Evolutionary conservation across 2,888 invertebrate genomes (phyloP).

Genomic region (Boloria euphrosyne): DNA sequence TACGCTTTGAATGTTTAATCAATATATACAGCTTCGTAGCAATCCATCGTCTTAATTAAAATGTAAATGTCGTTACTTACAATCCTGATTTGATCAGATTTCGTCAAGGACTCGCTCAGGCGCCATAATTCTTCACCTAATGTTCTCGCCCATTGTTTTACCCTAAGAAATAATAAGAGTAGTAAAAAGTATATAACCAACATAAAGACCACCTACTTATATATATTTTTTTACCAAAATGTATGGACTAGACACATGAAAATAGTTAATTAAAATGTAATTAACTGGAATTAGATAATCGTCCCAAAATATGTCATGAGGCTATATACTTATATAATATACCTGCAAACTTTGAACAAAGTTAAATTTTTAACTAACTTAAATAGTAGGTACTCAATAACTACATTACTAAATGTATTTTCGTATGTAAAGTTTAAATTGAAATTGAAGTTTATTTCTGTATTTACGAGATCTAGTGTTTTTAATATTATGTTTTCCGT

Average conservation of each 20-base stretch:
- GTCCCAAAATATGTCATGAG: too few species aligned
- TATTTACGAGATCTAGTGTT: conserved; percentile 25
- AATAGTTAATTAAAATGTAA: too few species aligned
- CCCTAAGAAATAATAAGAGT: conserved; percentile 78
- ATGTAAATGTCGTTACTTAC: conserved; percentile 74
- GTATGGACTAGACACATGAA: too few species aligned
- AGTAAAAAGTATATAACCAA: neutral
- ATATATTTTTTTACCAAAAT: too few species aligned
- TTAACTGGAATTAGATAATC: too few species aligned
- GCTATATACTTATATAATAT: too few species aligned
- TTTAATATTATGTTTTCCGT: conserved; percentile 9
- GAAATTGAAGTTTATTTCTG: conserved; percentile 29
- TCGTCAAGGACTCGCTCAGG: conserved; percentile 89
- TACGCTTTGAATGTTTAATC: neutral
- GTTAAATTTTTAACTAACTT: neutral
- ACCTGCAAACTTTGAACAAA: too few species aligned
- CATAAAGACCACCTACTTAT: too few species aligned
- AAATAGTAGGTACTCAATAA: neutral
- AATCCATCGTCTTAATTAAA: neutral
- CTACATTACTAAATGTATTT: neutral
- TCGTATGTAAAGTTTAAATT: conserved; percentile 12
- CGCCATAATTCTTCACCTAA: conserved; percentile 91
- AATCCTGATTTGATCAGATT: conserved; percentile 88
- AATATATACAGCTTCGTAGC: neutral
- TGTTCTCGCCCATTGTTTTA: conserved; percentile 89